Percentiles rank a stretch among this genome's conserved stretches.
phyloP scores from a whole-genome alignment of 2,797 vertebrate species.

The Manis javanica region DNA sequence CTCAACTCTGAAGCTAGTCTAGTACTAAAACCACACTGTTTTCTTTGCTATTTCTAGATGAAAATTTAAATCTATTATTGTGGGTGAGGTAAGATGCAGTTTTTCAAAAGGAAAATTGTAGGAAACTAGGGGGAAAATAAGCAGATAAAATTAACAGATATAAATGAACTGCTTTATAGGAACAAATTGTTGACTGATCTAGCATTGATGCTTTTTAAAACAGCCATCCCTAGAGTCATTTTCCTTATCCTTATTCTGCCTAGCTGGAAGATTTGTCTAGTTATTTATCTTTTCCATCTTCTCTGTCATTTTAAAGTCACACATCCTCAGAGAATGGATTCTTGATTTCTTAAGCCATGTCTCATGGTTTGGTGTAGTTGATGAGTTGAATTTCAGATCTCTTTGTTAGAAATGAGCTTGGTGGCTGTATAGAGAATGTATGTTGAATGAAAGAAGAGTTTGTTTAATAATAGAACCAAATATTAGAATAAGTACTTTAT shows the following conservation, averaged over 20 bases:
- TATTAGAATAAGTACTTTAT: not conserved
- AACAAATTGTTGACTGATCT: not conserved
- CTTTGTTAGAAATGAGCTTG: not conserved
- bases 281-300: not conserved
- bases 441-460: not conserved
- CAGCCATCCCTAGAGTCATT: not conserved
- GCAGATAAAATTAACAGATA: not conserved
- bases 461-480: not conserved
- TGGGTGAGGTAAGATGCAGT: not conserved
- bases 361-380: not conserved
- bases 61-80: not conserved
- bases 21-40: not conserved
- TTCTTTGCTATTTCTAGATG: not conserved
- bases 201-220: not conserved
- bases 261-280: not conserved
- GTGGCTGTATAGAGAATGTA: not conserved
- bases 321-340: not conserved
- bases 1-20: constrained; percentile 12
- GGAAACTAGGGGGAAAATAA: not conserved
- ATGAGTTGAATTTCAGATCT: not conserved
- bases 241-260: not conserved
- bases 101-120: constrained; percentile 33
- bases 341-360: not conserved
- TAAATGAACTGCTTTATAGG: not conserved
- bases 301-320: constrained; percentile 9